Evolutionary conservation across 2,888 invertebrate species (phyloP), one percentile per base, ranked within the genome.

Genomic region (Ichneumon xanthorius): DNA sequence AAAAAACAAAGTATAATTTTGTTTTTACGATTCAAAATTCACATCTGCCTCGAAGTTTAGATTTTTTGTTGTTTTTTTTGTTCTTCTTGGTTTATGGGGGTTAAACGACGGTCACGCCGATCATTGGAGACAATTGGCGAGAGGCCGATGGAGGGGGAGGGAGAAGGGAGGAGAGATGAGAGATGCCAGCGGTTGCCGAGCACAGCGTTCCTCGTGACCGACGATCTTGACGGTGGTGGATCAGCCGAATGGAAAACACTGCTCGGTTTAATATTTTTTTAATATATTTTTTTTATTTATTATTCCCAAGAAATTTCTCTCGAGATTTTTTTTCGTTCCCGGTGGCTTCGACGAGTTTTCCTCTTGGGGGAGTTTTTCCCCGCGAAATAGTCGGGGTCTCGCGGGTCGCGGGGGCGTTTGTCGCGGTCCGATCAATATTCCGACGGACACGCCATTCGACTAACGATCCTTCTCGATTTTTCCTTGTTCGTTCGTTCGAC

Each of bases 351-450:
- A 7, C 30, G 65, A 65, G n/a, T n/a, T 67, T 67, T 67, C 67
- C 61, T 61, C 33, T 19, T 9, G 16, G 4, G 9, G 19, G 37
- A 5, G 19, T 2, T 40, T 40, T 63, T 67, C 67, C 40, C 37
- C 67, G 72, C 26, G 53, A 71, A 71, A 55, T 71, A 4, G 70
- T 58, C 58, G 37, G 40, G 58, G 63, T 26, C 19, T 61, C 63
- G 75, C 45, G 14, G 45, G 30, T 30, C 50, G 63, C 19, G 9
- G 58, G 72, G 72, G 33, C 71, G 61, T 82, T 82, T 82, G 82
- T 76, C 58, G 80, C 40, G 80, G 71, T 72, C 72, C 55, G 85
- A 88, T 88, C 88, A 86, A 88, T 88, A 88, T 88, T 80, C 68
- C 78, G 80, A 85, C 84, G 75, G 78, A 88, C 81, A 86, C 87